Conservation (phyloP, 2,113 vertebrate species). For the Galbula dea region DNA sequence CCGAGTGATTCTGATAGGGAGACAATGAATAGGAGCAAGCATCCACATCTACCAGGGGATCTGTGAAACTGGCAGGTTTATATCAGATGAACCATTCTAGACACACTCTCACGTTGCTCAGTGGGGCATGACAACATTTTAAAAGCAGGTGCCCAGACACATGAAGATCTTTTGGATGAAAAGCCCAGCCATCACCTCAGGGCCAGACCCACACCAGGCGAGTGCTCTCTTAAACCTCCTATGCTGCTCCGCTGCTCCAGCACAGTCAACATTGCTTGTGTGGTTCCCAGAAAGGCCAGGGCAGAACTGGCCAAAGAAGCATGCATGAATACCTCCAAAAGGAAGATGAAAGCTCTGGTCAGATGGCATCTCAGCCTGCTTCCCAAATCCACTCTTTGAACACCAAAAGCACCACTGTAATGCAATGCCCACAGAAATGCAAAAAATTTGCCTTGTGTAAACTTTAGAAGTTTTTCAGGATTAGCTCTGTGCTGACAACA, state of each 20-base stretch:
- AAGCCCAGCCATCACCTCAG: fast-evolving
- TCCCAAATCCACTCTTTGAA: neutral
- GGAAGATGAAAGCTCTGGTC: neutral
- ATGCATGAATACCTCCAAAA: neutral
- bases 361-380: neutral
- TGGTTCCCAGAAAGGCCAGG: neutral
- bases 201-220: fast-evolving
- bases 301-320: neutral
- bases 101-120: neutral
- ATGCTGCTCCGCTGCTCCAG: neutral
- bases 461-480: neutral
- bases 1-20: neutral
- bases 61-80: neutral
- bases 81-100: neutral
- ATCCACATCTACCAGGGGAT: neutral
- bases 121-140: neutral
- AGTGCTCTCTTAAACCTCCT: neutral
- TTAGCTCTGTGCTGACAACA: slow-evolving; percentile 5
- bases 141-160: neutral
- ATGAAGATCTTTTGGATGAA: neutral
- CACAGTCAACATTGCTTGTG: neutral
- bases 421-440: neutral
- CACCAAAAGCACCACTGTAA: neutral
- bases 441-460: slow-evolving; percentile 4
- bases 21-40: neutral